These are phyloP conservation scores for Rugalucina vietnamica DNA, from an alignment of 2,888 invertebrate species.

Conservation along the genomic window DNA sequence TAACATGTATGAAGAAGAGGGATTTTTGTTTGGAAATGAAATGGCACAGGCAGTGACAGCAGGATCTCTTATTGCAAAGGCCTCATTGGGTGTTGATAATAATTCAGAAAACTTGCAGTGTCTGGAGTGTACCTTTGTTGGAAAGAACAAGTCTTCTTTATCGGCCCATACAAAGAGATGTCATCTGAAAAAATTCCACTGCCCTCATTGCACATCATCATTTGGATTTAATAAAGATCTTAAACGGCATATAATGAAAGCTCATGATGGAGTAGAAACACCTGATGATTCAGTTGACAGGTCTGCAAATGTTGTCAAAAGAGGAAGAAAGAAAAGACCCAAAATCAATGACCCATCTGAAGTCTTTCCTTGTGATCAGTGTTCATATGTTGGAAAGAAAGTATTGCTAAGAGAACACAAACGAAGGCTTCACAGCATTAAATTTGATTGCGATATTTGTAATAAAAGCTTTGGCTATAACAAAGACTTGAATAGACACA, in stretches of 20 bases:
- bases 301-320: neutral
- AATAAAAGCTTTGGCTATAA: slow-evolving; percentile 69
- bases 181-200: neutral
- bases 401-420: slow-evolving; percentile 65
- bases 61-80: neutral
- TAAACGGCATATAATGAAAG: neutral
- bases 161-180: neutral
- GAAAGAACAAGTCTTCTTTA: neutral
- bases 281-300: neutral
- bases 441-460: slow-evolving; percentile 70
- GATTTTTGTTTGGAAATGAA: no score
- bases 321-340: neutral
- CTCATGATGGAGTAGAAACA: neutral
- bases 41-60: neutral
- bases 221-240: neutral
- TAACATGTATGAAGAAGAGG: no score
- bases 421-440: slow-evolving; percentile 64
- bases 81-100: neutral
- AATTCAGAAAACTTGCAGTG: neutral
- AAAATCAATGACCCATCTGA: neutral
- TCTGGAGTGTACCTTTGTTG: neutral
- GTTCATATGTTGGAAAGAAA: slow-evolving; percentile 63
- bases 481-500: slow-evolving; percentile 71
- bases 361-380: slow-evolving; percentile 52
- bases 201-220: neutral